Evolutionary conservation across 2,113 vertebrate genomes (phyloP), one percentile per base, ranked within the genome.

Genomic region (Carassius gibelio): DNA sequence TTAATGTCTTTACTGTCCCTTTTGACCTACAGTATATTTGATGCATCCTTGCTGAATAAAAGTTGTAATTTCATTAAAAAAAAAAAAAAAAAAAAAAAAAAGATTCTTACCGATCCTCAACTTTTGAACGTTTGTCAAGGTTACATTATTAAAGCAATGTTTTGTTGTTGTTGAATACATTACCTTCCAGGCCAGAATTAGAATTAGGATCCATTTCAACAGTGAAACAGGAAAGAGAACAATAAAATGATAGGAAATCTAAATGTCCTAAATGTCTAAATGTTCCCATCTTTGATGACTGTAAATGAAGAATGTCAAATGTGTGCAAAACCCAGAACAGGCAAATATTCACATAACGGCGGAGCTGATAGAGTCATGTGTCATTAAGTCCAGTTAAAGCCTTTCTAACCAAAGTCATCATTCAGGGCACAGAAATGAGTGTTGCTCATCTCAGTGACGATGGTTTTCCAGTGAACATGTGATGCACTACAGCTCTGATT

Each of bases 351-450:
- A 94, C 94, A 95, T 94, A 89, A 89, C 55, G 84, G 95, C 96
- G 95, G 94, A 95, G 94, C 95, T 95, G 90, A 94, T 88, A 93
- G 91, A 55, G 92, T 91, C 92, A 95, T 90, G 93, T 82, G 91
- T 96, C 96, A 97, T 97, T 97, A 96, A 95, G 93, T 96, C 91
- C 90, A 90, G 92, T 90, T 90, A 91, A 93, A 93, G 93, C 84
- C 3, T 91, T 91, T 91, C 93, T 94, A 94, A 92, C 89, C 93
- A 86, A 93, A 94, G 90, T 93, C 93, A 90, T 23, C 72, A 75
- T 76, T 83, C 36, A 7, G 90, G 92, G 87, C 91, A 92, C 92
- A 89, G 87, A 93, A 93, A 94, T 91, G 92, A 94, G 94, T 92
- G 92, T 90, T 84, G 89, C 91, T 95, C 92, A 93, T 93, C 93